phyloP scores from a whole-genome alignment of 2,797 vertebrate genomes.

The Dromococcyx pavoninus region DNA sequence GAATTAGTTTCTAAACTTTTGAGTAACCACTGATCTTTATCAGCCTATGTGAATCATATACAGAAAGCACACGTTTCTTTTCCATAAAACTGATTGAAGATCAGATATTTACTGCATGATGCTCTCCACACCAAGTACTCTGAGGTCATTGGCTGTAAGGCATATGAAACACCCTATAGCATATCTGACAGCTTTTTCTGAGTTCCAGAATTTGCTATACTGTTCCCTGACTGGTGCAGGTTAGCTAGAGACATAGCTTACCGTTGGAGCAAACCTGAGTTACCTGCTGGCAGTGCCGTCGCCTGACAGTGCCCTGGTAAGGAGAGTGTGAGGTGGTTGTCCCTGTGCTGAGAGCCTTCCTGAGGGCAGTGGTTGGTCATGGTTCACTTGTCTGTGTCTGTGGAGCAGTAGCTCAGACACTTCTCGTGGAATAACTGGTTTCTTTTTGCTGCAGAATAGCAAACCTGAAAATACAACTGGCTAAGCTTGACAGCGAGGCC shows the following conservation, averaged over 20 bases:
- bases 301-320: rapidly evolving
- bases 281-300: not conserved
- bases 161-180: not conserved
- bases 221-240: not conserved
- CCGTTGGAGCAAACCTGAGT: not conserved
- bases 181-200: not conserved
- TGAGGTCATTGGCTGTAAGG: not conserved
- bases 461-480: constrained; percentile 94
- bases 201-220: not conserved
- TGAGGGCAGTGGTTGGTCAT: not conserved
- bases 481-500: constrained; percentile 92
- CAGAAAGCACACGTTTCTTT: not conserved
- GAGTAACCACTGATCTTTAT: not conserved
- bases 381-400: not conserved
- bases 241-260: not conserved
- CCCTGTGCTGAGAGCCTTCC: not conserved
- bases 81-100: not conserved
- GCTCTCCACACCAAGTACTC: not conserved
- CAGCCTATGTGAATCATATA: rapidly evolving
- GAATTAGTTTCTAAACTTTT: not conserved
- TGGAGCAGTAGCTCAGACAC: not conserved
- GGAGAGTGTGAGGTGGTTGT: not conserved
- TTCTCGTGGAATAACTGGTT: not conserved
- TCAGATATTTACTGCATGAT: not conserved
- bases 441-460: constrained; percentile 82